Evolutionary conservation across 2,797 vertebrate species (phyloP), one percentile per base, ranked within the genome.

Genomic region (Gymnocypris eckloni): DNA sequence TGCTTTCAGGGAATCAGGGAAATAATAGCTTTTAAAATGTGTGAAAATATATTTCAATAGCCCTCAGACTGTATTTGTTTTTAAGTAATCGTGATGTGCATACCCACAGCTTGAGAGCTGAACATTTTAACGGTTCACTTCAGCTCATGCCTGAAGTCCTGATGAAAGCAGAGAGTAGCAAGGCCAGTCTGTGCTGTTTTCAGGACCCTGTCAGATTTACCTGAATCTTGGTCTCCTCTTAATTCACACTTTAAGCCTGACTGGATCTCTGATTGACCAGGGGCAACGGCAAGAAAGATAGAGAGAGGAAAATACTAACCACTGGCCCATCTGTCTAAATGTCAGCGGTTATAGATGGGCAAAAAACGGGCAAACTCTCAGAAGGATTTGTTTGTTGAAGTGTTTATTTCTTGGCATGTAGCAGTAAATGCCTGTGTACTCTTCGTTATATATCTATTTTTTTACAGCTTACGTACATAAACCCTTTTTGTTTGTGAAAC

Each of bases 181-280:
- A 91, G 90, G 91, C 86, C 88, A 67, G 39, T 80, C 87, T 93
- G 87, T 88, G 89, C 90, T 82, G 90, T 89, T 89, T 69, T 86
- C 54, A 25, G 66, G 82, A 84, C 87, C 70, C 67, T 86, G 90
- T 89, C 89, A 80, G 87, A 88, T 88, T 85, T 90, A 92, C 91
- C 92, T 91, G 89, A 81, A 83, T 84, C 88, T 66, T 61, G 82
- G 66, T 67, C 70, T 86, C 87, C 86, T 90, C 91, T 94, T 93
- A 92, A 92, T 89, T 92, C 86, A 82, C 88, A 79, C 86, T 86
- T 84, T 86, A 71, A 89, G 93, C 91, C 88, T 89, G 90, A 92
- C 90, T 90, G 88, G 81, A 75, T 91, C 86, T 91, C 88, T 94
- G 92, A 94, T 93, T 93, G 93, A 93, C 88, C 90, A 73, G 86